These are phyloP conservation scores for Coleophora flavipennella DNA, from an alignment of 2,888 invertebrate species.

Conservation along the genomic window DNA sequence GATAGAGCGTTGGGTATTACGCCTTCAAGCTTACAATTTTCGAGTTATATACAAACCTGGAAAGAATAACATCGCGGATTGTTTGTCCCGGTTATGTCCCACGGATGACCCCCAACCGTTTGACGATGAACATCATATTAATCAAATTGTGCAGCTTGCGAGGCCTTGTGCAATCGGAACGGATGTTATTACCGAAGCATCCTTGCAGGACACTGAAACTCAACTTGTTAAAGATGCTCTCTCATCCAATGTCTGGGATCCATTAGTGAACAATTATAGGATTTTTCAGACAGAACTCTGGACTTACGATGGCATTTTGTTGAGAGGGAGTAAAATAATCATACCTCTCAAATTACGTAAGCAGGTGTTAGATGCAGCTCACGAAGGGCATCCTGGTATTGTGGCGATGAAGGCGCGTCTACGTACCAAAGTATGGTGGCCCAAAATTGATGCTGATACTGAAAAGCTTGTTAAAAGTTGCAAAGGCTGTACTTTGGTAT, in stretches of 20 bases:
- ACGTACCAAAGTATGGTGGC: constrained; percentile 16
- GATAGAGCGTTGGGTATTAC: not conserved
- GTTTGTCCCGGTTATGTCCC: constrained; percentile 2
- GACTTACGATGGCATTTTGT: constrained; percentile 11
- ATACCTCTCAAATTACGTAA: constrained; percentile 5
- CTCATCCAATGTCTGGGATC: not conserved
- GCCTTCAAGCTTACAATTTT: not conserved
- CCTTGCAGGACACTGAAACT: constrained; percentile 2
- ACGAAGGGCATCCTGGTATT: too few relatives aligned
- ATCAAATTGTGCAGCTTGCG: constrained; percentile 6
- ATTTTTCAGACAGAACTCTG: constrained; percentile 18
- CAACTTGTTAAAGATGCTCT: not conserved
- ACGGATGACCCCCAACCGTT: too few relatives aligned
- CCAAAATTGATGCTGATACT: too few relatives aligned
- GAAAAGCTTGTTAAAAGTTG: constrained; percentile 10
- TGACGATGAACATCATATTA: constrained; percentile 10
- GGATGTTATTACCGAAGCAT: constrained; percentile 2
- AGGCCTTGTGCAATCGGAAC: constrained; percentile 9
- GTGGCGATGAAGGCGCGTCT: too few relatives aligned
- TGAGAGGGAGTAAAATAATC: not conserved
- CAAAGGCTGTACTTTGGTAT: constrained; percentile 10
- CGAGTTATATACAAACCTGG: constrained; percentile 1
- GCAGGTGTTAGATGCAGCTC: constrained; percentile 16
- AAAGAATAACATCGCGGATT: constrained; percentile 1
- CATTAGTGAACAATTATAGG: not conserved